phyloP scores from a whole-genome alignment of 92 coral and sea anemone genomes.

The Nematostella vectensis region DNA sequence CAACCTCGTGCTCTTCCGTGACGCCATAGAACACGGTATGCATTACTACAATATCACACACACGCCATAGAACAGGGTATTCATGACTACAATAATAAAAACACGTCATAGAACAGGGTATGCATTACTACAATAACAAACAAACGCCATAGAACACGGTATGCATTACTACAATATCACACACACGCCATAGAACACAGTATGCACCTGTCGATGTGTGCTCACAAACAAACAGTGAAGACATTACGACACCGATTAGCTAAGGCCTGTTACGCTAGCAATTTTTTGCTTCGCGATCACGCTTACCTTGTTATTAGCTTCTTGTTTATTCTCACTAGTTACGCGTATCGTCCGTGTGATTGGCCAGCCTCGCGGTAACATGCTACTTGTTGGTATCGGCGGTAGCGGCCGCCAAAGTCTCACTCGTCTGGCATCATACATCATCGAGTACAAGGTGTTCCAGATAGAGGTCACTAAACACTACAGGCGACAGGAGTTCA shows the following conservation, averaged over 20 bases:
- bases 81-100: not conserved
- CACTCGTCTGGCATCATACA: slow-evolving; percentile 81
- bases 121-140: too few species aligned
- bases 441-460: slow-evolving; percentile 95
- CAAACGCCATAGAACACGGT: slow-evolving; percentile 99
- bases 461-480: slow-evolving; percentile 98
- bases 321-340: slow-evolving; percentile 43
- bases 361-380: slow-evolving; percentile 99
- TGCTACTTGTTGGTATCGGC: slow-evolving; percentile 94
- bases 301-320: too few species aligned
- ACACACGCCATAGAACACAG: too few species aligned
- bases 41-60: not conserved
- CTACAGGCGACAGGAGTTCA: slow-evolving; percentile 90
- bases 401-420: slow-evolving; percentile 98
- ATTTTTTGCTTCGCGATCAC: too few species aligned
- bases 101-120: too few species aligned
- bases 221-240: too few species aligned
- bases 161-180: not conserved
- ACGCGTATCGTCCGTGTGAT: slow-evolving; percentile 95
- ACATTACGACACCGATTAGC: too few species aligned
- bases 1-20: slow-evolving; percentile 93
- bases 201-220: not conserved
- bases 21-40: slow-evolving; percentile 94
- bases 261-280: too few species aligned
- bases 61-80: not conserved